Evolutionary conservation across 2,113 vertebrate genomes (phyloP).

Genomic region (Polyodon spathula): DNA sequence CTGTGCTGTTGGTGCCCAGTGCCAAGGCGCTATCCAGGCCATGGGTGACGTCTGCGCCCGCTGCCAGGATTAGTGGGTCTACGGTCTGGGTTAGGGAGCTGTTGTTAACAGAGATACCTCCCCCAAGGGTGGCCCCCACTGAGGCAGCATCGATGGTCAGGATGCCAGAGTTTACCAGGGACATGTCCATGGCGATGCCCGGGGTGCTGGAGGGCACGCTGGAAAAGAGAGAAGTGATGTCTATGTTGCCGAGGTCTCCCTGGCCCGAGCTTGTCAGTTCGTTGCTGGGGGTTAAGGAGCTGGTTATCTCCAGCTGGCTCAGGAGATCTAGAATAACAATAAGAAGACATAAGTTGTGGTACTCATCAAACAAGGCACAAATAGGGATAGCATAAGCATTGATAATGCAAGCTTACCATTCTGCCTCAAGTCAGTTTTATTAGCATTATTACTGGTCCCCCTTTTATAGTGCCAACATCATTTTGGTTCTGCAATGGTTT

Average conservation of each 20-base stretch:
- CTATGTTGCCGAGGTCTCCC: conserved; percentile 72
- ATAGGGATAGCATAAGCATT: too few relatives aligned
- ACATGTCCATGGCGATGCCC: conserved; percentile 66
- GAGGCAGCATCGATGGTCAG: conserved; percentile 81
- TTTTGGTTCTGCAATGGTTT: too few relatives aligned
- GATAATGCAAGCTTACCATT: too few relatives aligned
- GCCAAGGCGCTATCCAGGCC: conserved; percentile 67
- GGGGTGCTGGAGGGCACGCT: conserved; percentile 50
- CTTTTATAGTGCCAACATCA: too few relatives aligned
- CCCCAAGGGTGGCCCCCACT: conserved; percentile 57
- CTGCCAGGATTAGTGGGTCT: conserved; percentile 78
- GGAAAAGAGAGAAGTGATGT: conserved; percentile 84
- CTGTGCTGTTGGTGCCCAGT: conserved; percentile 48
- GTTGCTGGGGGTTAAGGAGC: conserved; percentile 76
- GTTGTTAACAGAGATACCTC: conserved; percentile 39
- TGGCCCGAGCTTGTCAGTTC: conserved; percentile 73
- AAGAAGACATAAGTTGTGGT: too few relatives aligned
- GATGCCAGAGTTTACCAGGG: conserved; percentile 75
- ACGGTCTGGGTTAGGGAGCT: conserved; percentile 59
- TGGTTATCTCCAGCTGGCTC: conserved; percentile 72
- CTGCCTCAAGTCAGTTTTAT: too few relatives aligned
- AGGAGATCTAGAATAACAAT: conserved; percentile 66
- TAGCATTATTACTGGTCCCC: too few relatives aligned
- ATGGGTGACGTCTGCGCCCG: conserved; percentile 60
- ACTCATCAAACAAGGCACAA: too few relatives aligned